Percentiles rank a stretch among this genome's conserved stretches.
Conservation (phyloP, 2,888 invertebrate genomes). For the Nemoura dubitans region DNA sequence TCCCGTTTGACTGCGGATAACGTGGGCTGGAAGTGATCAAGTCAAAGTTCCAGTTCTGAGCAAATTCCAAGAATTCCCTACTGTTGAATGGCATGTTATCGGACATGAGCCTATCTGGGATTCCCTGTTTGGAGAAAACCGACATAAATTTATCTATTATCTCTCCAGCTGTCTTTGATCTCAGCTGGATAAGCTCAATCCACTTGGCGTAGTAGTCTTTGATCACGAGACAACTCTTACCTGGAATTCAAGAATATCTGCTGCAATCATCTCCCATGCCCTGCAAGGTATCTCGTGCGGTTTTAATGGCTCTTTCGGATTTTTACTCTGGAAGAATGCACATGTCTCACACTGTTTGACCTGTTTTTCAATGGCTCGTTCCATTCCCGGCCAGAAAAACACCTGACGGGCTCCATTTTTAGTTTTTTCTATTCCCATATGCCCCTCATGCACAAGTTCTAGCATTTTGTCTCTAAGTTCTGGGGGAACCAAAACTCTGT, state of each 20-base stretch:
- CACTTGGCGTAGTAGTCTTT: slow-evolving; percentile 27
- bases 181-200: neutral
- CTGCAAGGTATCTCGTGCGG: slow-evolving; percentile 48
- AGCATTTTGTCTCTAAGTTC: slow-evolving; percentile 19
- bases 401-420: slow-evolving; percentile 18
- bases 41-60: slow-evolving; percentile 18
- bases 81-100: slow-evolving; percentile 31
- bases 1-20: slow-evolving; percentile 41
- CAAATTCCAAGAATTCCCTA: neutral
- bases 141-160: neutral
- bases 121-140: slow-evolving; percentile 7
- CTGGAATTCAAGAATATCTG: slow-evolving; percentile 38
- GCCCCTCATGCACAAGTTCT: slow-evolving; percentile 32
- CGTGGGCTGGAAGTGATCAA: slow-evolving; percentile 14
- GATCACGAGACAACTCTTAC: slow-evolving; percentile 7
- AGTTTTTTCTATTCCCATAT: slow-evolving; percentile 37
- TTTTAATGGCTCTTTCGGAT: slow-evolving; percentile 50
- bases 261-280: neutral
- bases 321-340: slow-evolving; percentile 30
- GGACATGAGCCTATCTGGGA: slow-evolving; percentile 20
- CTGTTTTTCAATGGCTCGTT: slow-evolving; percentile 53
- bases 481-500: slow-evolving; percentile 29
- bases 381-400: slow-evolving; percentile 38
- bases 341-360: slow-evolving; percentile 42
- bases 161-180: neutral